Evolutionary conservation across 2,888 invertebrate species (phyloP), one percentile per base, ranked within the genome.

Genomic region (Tineola bisselliella): DNA sequence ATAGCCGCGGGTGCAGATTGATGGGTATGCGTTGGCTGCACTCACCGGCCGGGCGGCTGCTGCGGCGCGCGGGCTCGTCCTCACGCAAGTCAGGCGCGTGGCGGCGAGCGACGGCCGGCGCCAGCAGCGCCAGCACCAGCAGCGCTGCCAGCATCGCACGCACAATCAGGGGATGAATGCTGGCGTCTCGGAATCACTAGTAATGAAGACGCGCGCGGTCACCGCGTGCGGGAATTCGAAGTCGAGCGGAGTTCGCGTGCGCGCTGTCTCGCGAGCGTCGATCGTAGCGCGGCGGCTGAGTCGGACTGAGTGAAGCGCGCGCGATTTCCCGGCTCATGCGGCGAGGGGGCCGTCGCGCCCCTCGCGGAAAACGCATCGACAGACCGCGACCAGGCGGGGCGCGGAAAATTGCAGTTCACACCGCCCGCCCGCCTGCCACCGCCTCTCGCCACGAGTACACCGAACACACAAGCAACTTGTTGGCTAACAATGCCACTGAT

Each of bases 31-130:
- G 61, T 44, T 31, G 61, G 54, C 38, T 63, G 70, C 67, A 88
- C 90, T 91, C 81, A 91, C 91, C 91, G 80, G 91, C 91, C 70
- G 91, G 90, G 65, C 91, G 87, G 68, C 87, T 86, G 73, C 89
- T 89, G 69, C 90, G 90, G 61, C 90, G 88, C 66, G 89, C 89
- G 76, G 90, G 91, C 70, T 91, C 90, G 77, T 91, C 91, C 77
- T 91, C 91, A 63, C 88, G 82, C 72, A 91, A 82, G 67, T 89
- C 83, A 66, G 91, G 91, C 69, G 91, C 89, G 74, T 90, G 90
- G 70, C 90, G 88, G 69, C 90, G 84, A 66, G 84, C 81, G 61
- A 69, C 72, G 62, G 72, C 79, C 67, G 68, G 72, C 70, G 72
- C 69, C 69, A 72, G 76, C 78, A 77, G 72, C 77, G 74, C 75